These are phyloP conservation scores for Steatornis caripensis DNA, from an alignment of 2,113 vertebrate genomes.

Conservation along the genomic window DNA sequence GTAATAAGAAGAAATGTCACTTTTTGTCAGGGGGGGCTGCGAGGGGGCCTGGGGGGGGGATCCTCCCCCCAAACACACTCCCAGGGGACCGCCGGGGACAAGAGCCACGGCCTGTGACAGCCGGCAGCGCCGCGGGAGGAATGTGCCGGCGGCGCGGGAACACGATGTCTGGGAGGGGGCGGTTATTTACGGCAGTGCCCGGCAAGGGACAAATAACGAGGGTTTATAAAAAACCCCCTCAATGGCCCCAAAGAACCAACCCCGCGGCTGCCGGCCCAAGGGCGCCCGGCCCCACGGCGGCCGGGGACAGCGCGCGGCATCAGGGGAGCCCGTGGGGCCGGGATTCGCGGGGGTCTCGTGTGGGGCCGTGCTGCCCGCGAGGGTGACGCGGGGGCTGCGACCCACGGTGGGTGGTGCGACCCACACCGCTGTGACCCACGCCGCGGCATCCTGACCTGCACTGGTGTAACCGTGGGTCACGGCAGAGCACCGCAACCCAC, in stretches of 20 bases:
- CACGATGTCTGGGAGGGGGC: neutral
- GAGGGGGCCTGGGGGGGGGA: no score
- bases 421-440: neutral
- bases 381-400: no score
- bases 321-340: no score
- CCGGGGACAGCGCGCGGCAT: no score
- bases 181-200: no score
- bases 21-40: neutral
- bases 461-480: neutral
- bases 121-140: neutral
- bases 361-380: no score
- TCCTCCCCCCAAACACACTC: no score
- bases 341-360: no score
- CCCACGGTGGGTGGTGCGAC: neutral
- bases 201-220: no score
- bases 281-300: no score
- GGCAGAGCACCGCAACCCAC: accelerated
- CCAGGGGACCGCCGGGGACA: neutral
- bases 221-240: no score
- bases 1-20: neutral
- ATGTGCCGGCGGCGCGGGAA: neutral
- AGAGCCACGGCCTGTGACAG: neutral
- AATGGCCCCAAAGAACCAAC: neutral
- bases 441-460: neutral
- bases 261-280: no score